A percentile compares a stretch with the other conserved stretches of the same genome.
Conservation (phyloP, 2,888 invertebrate genomes). For the Colostygia pectinataria region DNA sequence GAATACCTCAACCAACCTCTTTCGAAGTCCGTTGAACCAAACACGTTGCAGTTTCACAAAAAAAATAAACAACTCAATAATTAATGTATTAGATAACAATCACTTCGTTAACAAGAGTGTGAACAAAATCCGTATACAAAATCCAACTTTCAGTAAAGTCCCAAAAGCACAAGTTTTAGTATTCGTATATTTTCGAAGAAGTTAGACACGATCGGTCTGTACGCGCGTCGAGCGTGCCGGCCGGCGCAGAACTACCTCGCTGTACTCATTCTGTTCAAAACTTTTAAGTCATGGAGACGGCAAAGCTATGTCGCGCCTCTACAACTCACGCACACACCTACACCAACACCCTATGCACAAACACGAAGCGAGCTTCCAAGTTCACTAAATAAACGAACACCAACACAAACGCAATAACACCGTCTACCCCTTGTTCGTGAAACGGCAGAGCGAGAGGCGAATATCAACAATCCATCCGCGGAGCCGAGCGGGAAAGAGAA, state of each 20-base stretch:
- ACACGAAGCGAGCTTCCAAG: conserved; percentile 81
- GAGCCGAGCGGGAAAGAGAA: conserved; percentile 61
- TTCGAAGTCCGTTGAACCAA: conserved; percentile 81
- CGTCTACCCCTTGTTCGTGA: conserved; percentile 81
- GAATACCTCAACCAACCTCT: conserved; percentile 77
- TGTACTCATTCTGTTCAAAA: conserved; percentile 76
- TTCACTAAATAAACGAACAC: conserved; percentile 83
- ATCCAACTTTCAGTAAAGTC: conserved; percentile 46
- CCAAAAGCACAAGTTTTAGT: conserved; percentile 62
- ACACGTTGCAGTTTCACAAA: conserved; percentile 81
- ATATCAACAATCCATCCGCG: conserved; percentile 78
- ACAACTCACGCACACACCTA: conserved; percentile 77
- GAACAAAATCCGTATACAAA: conserved; percentile 43
- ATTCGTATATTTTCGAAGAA: conserved; percentile 72
- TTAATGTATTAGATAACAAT: conserved; percentile 29
- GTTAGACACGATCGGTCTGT: conserved; percentile 57
- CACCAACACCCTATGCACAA: conserved; percentile 78
- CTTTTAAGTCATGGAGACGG: conserved; percentile 83
- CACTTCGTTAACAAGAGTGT: conserved; percentile 58
- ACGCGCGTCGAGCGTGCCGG: conserved; percentile 70
- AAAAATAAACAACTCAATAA: conserved; percentile 69
- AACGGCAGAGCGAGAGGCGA: conserved; percentile 67
- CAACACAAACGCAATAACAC: conserved; percentile 77
- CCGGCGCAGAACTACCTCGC: conserved; percentile 78
- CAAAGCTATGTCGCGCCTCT: conserved; percentile 83